Evolutionary conservation across 2,797 vertebrate species (phyloP).

Genomic region (Labroides dimidiatus): DNA sequence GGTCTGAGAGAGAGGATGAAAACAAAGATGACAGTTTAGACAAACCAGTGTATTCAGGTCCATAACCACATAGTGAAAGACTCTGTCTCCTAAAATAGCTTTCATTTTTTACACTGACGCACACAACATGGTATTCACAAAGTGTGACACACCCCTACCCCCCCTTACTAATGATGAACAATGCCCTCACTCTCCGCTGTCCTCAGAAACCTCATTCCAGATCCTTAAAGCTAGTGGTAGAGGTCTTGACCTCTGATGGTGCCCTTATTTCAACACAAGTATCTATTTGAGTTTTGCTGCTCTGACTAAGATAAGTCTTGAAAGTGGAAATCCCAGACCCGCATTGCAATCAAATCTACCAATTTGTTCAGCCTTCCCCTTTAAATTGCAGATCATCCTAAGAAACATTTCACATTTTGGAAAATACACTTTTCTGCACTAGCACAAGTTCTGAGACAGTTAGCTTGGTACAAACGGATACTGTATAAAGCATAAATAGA

Average conservation of each 20-base stretch:
- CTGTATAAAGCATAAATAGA: too few species aligned
- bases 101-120: conserved; percentile 20
- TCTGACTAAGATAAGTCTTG: conserved; percentile 3
- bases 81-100: conserved; percentile 10
- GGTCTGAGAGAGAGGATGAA: conserved; percentile 79
- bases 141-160: neutral
- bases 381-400: neutral
- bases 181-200: conserved; percentile 3
- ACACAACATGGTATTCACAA: conserved; percentile 2
- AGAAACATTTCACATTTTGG: neutral
- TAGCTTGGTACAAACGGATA: too few species aligned
- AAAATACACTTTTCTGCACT: neutral
- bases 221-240: conserved; percentile 1
- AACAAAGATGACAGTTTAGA: conserved; percentile 31
- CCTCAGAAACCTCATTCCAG: neutral
- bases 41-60: conserved; percentile 18
- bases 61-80: conserved; percentile 8
- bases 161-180: conserved; percentile 8
- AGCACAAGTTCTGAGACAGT: neutral
- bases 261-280: neutral
- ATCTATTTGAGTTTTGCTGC: neutral
- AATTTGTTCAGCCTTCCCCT: neutral
- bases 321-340: conserved; percentile 30
- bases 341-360: neutral
- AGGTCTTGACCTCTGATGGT: neutral